Conservation (phyloP, 2,113 vertebrate genomes). For the Nycticebus coucang region DNA sequence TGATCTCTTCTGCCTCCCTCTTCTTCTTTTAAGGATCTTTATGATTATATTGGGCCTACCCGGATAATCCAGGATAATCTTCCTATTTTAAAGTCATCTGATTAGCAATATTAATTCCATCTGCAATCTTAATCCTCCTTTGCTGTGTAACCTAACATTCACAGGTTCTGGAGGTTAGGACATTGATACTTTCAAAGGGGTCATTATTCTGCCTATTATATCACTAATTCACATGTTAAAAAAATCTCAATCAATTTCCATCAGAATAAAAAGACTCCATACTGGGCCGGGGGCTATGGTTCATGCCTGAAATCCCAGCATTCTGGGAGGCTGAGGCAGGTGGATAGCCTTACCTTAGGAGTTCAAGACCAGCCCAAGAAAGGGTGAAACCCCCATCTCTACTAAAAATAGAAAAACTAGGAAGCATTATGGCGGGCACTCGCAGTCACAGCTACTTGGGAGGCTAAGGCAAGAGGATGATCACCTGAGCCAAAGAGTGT, state of each 20-base stretch:
- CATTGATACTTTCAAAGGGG: not conserved
- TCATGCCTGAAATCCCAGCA: too few relatives aligned
- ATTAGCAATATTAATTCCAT: not conserved
- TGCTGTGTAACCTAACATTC: not conserved
- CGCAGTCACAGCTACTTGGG: too few relatives aligned
- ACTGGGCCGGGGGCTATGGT: too few relatives aligned
- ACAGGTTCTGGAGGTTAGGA: not conserved
- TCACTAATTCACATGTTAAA: not conserved
- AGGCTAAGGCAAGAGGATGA: too few relatives aligned
- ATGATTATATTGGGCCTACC: not conserved
- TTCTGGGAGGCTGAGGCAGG: too few relatives aligned
- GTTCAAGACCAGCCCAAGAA: too few relatives aligned
- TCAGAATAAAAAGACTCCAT: not conserved
- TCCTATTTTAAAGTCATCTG: not conserved
- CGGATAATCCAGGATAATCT: not conserved
- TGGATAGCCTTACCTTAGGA: too few relatives aligned
- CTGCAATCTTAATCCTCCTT: not conserved
- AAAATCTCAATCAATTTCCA: not conserved
- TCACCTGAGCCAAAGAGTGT: too few relatives aligned
- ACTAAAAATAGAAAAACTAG: too few relatives aligned
- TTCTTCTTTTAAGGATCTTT: not conserved
- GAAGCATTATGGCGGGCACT: too few relatives aligned
- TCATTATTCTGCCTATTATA: not conserved
- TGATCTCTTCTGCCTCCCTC: not conserved
- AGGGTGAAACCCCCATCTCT: too few relatives aligned